A percentile compares a stretch with the other conserved stretches of the same genome.
These are phyloP conservation scores for Acrobasis suavella DNA, from an alignment of 2,888 invertebrate species.

Conservation along the genomic window DNA sequence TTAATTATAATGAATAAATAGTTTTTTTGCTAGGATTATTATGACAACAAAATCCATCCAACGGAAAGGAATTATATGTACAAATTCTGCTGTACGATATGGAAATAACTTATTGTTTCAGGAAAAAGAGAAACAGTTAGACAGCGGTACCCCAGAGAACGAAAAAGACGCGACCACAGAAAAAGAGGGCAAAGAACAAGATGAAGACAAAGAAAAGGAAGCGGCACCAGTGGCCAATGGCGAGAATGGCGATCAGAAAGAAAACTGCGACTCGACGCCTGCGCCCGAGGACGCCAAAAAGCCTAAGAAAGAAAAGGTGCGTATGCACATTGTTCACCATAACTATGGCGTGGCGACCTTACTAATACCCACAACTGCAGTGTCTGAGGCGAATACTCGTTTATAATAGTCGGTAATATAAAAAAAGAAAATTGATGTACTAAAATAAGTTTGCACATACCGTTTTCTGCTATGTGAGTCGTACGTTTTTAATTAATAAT, in stretches of 20 bases:
- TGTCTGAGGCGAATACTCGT: too few species aligned
- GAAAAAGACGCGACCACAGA: constrained; percentile 87
- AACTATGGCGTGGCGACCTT: neutral
- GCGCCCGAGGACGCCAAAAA: constrained; percentile 80
- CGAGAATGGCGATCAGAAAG: constrained; percentile 63
- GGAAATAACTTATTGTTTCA: constrained; percentile 47
- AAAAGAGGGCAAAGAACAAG: constrained; percentile 76
- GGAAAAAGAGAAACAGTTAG: constrained; percentile 83
- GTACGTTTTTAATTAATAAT: too few species aligned
- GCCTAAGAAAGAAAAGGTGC: constrained; percentile 85
- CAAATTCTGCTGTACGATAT: neutral
- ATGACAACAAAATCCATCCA: too few species aligned
- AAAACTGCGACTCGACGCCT: constrained; percentile 64
- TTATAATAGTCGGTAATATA: too few species aligned
- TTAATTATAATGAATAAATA: too few species aligned
- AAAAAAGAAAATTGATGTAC: too few species aligned
- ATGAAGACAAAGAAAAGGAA: constrained; percentile 56
- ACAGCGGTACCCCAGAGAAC: constrained; percentile 83
- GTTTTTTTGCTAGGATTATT: too few species aligned
- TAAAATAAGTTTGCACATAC: too few species aligned
- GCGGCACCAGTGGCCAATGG: constrained; percentile 65
- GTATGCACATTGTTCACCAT: neutral
- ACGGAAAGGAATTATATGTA: neutral
- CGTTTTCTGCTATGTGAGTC: too few species aligned
- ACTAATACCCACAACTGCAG: too few species aligned